Percentiles rank a stretch among this genome's conserved stretches.
phyloP scores from a whole-genome alignment of 2,888 invertebrate genomes.

The Clitarchus hookeri region DNA sequence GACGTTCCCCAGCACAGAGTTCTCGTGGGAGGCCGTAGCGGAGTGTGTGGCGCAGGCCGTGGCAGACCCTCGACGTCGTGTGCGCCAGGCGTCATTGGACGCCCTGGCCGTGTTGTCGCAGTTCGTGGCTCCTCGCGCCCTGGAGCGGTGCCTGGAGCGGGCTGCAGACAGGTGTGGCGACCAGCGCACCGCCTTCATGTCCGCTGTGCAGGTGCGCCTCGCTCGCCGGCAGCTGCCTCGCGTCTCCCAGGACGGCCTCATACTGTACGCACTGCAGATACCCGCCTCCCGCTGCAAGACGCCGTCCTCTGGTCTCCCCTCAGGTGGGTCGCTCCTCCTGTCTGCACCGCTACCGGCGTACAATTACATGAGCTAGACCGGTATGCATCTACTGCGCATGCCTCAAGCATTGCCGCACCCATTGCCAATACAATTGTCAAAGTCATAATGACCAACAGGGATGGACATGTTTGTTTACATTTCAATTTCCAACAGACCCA shows the following conservation, averaged over 20 bases:
- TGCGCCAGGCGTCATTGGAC: constrained; percentile 78
- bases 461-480: no score
- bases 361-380: no score
- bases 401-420: no score
- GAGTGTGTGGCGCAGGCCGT: constrained; percentile 56
- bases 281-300: constrained; percentile 50
- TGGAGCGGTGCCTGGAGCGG: constrained; percentile 29
- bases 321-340: constrained; percentile 18
- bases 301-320: constrained; percentile 12
- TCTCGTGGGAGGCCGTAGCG: constrained; percentile 56
- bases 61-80: constrained; percentile 70
- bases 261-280: constrained; percentile 74
- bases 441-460: no score
- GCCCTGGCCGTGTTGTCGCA: constrained; percentile 78
- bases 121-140: constrained; percentile 67
- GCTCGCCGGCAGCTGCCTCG: constrained; percentile 74
- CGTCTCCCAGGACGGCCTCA: constrained; percentile 70
- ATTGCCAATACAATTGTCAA: no score
- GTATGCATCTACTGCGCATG: no score
- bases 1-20: constrained; percentile 77
- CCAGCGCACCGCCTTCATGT: constrained; percentile 44
- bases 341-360: no score
- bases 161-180: constrained; percentile 30
- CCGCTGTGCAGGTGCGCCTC: constrained; percentile 74
- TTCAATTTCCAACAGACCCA: no score